Percentiles rank a stretch among this genome's conserved stretches.
These are phyloP conservation scores for Alentia gelatinosa DNA, from an alignment of 2,888 invertebrate genomes.

Conservation along the genomic window DNA sequence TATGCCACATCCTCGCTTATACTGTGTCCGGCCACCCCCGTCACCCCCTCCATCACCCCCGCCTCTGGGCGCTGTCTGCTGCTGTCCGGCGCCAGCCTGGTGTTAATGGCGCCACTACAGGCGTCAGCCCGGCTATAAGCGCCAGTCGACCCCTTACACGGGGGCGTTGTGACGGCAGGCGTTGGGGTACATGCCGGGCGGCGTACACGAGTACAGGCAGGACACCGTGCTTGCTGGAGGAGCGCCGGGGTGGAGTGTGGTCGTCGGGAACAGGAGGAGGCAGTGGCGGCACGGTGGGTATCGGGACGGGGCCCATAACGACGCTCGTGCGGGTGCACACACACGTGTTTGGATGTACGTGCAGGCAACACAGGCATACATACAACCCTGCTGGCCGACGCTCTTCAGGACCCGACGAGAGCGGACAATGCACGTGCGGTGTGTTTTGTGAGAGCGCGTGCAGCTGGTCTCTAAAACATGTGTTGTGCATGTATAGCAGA, in stretches of 20 bases:
- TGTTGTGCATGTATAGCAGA: too few relatives aligned
- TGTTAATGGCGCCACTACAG: not conserved
- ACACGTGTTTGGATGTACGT: too few relatives aligned
- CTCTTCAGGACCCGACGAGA: too few relatives aligned
- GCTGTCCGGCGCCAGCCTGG: not conserved
- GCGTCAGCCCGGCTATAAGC: not conserved
- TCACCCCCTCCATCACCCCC: not conserved
- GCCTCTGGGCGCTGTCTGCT: not conserved
- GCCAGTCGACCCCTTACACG: not conserved
- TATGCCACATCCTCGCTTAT: not conserved
- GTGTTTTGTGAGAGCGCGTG: too few relatives aligned
- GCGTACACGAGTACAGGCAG: too few relatives aligned
- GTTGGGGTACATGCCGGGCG: not conserved
- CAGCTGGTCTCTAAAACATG: too few relatives aligned
- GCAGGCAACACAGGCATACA: too few relatives aligned
- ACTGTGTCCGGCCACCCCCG: not conserved
- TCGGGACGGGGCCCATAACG: too few relatives aligned
- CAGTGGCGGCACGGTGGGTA: not conserved
- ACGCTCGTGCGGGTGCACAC: too few relatives aligned
- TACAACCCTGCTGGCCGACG: too few relatives aligned
- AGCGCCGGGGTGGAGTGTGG: not conserved
- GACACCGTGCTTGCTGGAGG: not conserved
- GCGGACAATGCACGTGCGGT: too few relatives aligned
- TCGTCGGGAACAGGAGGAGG: not conserved
- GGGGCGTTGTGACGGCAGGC: not conserved